phyloP scores from a whole-genome alignment of 2,888 invertebrate species.

The Arrhopalites spinosus region DNA sequence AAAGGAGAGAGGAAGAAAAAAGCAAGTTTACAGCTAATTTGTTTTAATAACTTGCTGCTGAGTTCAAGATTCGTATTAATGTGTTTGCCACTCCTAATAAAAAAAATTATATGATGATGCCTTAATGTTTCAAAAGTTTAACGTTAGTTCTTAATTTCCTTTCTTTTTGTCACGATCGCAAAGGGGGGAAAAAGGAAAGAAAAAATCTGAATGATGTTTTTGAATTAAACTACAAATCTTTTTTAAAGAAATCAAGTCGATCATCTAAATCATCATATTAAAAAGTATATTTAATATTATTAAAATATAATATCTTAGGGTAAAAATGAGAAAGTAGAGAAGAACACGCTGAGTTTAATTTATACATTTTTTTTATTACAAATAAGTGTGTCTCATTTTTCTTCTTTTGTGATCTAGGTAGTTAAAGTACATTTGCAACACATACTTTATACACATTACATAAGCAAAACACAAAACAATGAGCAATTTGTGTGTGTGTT shows the following conservation, averaged over 20 bases:
- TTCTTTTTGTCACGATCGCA: neutral
- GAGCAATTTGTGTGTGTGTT: too few species aligned
- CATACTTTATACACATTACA: neutral
- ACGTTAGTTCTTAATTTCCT: neutral
- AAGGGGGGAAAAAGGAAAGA: too few species aligned
- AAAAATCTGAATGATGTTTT: neutral
- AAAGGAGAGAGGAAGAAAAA: neutral
- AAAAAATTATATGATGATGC: neutral
- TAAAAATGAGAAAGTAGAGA: too few species aligned
- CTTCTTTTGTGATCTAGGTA: conserved; percentile 15
- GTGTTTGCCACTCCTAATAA: neutral
- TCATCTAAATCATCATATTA: neutral
- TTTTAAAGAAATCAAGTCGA: neutral
- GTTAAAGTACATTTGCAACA: neutral
- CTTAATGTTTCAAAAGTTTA: neutral
- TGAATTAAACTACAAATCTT: neutral
- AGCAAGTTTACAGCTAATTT: conserved; percentile 15
- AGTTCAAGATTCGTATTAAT: neutral
- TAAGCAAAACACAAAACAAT: too few species aligned
- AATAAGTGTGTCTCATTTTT: conserved; percentile 1
- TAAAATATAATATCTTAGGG: too few species aligned
- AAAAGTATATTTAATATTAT: too few species aligned
- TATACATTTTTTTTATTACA: conserved; percentile 25
- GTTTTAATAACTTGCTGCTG: neutral
- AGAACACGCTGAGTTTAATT: neutral